These are phyloP conservation scores for Phocides pigmalion DNA, from an alignment of 1,140 invertebrate genomes.

Conservation along the genomic window DNA sequence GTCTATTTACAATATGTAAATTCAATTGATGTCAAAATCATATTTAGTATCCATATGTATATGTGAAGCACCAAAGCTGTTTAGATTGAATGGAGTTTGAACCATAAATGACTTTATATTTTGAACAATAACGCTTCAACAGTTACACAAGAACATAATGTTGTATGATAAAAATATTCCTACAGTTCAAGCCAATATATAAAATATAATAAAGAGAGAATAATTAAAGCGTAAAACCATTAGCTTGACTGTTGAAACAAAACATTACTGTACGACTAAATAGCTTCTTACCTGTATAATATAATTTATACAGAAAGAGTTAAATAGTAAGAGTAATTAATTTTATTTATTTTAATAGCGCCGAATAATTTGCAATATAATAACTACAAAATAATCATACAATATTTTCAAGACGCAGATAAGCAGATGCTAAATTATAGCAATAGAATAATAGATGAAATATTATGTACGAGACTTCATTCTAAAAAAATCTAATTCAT, in stretches of 20 bases:
- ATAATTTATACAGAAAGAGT: slow-evolving; percentile 30
- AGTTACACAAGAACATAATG: slow-evolving; percentile 40
- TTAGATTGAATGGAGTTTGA: slow-evolving; percentile 20
- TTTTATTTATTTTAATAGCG: slow-evolving; percentile 23
- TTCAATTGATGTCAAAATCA: slow-evolving; percentile 63
- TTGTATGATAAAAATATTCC: slow-evolving; percentile 66
- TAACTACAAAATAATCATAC: slow-evolving; percentile 21
- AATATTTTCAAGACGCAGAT: slow-evolving; percentile 15
- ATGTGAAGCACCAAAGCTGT: slow-evolving; percentile 34
- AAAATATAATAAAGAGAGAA: slow-evolving; percentile 49
- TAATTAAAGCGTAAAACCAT: slow-evolving; percentile 60
- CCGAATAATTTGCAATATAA: slow-evolving; percentile 20
- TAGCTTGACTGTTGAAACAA: slow-evolving; percentile 46
- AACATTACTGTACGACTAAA: slow-evolving; percentile 31
- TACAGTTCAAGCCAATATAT: slow-evolving; percentile 59
- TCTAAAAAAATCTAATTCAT: slow-evolving; percentile 21
- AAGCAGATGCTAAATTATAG: slow-evolving; percentile 25
- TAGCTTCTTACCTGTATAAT: slow-evolving; percentile 31
- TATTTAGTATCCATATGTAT: slow-evolving; percentile 51
- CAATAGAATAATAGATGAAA: slow-evolving; percentile 24
- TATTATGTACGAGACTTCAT: slow-evolving; percentile 23
- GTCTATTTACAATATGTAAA: slow-evolving; percentile 78
- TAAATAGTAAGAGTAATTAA: slow-evolving; percentile 20
- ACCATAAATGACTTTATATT: slow-evolving; percentile 18
- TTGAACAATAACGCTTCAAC: slow-evolving; percentile 22